phyloP scores from a whole-genome alignment of 2,113 vertebrate species.

The Myanophis thanlyinensis region DNA sequence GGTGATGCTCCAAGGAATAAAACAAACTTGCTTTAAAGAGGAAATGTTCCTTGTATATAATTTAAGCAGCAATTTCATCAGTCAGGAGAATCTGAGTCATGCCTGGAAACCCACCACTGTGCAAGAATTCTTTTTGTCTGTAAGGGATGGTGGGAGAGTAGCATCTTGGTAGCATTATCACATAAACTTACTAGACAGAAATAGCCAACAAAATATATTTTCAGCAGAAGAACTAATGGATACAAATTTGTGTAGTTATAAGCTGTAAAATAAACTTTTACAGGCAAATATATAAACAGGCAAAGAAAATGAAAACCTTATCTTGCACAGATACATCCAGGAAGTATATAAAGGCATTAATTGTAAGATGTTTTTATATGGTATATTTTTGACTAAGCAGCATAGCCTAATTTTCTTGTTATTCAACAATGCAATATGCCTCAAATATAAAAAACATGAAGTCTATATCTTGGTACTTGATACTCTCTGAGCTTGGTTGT shows the following conservation, averaged over 20 bases:
- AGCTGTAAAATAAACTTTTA: neutral
- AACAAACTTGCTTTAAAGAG: neutral
- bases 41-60: neutral
- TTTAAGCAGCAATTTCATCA: neutral
- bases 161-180: neutral
- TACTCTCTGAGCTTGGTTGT: neutral
- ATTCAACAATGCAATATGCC: neutral
- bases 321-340: neutral
- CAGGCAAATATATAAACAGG: neutral
- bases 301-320: neutral
- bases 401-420: neutral
- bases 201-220: neutral
- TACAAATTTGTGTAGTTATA: neutral
- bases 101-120: neutral
- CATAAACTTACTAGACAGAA: neutral
- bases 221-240: neutral
- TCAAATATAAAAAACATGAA: neutral
- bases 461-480: neutral
- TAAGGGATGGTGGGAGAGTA: neutral
- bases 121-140: neutral
- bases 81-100: conserved; percentile 10
- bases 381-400: neutral
- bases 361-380: neutral
- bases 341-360: neutral
- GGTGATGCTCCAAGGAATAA: neutral